Base-by-base conservation (phyloP, 2,797 vertebrate species). In the Ptychadena robeensis region DNA sequence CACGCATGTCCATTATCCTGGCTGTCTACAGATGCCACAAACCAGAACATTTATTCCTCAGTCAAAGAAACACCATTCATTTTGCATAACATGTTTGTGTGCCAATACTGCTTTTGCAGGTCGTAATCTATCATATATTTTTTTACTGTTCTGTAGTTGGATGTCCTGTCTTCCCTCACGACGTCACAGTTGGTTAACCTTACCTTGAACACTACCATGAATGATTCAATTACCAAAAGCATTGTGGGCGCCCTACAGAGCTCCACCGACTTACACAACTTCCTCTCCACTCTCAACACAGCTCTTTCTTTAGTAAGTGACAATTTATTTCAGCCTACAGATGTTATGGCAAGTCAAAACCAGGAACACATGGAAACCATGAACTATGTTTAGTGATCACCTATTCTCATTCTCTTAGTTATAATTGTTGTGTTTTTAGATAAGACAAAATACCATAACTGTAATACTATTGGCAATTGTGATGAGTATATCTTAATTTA, bases 181-280 rank as follows among this genome's bases (percentile, higher is more conserved):
- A 10, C 18, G 0, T 63, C 25, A 57, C 80, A 81, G 57, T 10
- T 81, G 40, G 57, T 34, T 4, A 30, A 28, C 40, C 74, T 67
- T 32, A 48, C 30, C 12, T 14, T 81, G 40, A n/a, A 35, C 5
- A 27, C 63, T 0, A 27, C 27, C 28, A 48, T 40, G 30, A 57
- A 31, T 44, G 0, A 31, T 12, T 9, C 6, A 1, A 31, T 5
- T 11, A 37, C 63, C 4, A 44, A n/a, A 12, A 15, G 15, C 0
- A 67, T 74, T n/a, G n/a, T 25, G 63, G 71, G 15, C 8, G 31
- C 40, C 8, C n/a, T 81, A 27, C 63, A 73, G 25, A 81, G 59
- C 28, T 14, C n/a, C 18, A 25, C 30, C 2, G 71, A 74, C 38
- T 44, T 48, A 3, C 31, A 48, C 11, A 72, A 14, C 63, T 81